A percentile compares a stretch with the other conserved stretches of the same genome.
phyloP scores from a whole-genome alignment of 2,113 vertebrate species.

The Ardeotis arabs region DNA sequence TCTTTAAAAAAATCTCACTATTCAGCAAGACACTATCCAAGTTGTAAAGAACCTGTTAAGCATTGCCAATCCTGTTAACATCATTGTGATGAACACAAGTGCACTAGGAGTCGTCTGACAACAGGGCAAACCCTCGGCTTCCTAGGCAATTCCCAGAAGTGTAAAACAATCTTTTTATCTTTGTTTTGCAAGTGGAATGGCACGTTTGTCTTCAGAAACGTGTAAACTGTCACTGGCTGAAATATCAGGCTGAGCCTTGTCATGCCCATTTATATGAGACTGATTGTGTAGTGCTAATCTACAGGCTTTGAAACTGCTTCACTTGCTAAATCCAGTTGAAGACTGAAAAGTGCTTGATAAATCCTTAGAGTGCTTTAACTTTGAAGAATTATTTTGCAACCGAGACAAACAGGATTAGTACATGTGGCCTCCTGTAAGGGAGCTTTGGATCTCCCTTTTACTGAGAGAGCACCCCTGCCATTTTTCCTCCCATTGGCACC shows the following conservation, averaged over 20 bases:
- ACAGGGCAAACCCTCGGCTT: background rate
- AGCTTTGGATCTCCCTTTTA: background rate
- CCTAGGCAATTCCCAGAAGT: background rate
- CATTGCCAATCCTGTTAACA: slow-evolving; percentile 17
- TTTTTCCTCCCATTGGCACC: background rate
- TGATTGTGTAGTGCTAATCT: slow-evolving; percentile 51
- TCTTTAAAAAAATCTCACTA: background rate
- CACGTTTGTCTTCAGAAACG: slow-evolving; percentile 30
- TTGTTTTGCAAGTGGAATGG: background rate
- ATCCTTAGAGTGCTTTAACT: slow-evolving; percentile 34
- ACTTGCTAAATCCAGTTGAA: slow-evolving; percentile 46
- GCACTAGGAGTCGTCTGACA: background rate
- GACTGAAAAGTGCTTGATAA: slow-evolving; percentile 41
- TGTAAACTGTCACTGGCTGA: slow-evolving; percentile 48
- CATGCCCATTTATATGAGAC: background rate
- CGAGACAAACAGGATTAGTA: slow-evolving; percentile 41
- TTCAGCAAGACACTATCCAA: background rate
- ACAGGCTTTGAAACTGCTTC: slow-evolving; percentile 26
- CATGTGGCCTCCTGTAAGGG: background rate
- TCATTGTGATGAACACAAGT: background rate
- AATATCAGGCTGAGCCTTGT: slow-evolving; percentile 22
- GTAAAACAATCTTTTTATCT: background rate
- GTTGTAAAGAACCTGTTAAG: background rate
- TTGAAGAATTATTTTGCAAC: slow-evolving; percentile 3
- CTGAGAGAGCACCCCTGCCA: background rate